Conservation (phyloP, 2,888 invertebrate genomes). For the Creontiades dilutus region DNA sequence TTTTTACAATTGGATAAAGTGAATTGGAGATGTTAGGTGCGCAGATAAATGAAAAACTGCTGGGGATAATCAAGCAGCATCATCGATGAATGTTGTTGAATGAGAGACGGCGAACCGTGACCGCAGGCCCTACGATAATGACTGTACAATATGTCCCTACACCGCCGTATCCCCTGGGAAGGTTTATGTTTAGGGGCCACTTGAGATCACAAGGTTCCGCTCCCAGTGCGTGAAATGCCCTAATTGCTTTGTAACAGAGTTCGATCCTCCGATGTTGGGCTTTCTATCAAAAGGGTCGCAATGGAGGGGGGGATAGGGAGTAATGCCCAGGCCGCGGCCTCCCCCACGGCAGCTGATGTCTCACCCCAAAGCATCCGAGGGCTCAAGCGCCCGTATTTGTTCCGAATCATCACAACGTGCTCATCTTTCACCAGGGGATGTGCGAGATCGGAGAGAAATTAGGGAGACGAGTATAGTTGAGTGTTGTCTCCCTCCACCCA, state of each 20-base stretch:
- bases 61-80: neutral
- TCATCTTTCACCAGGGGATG: constrained; percentile 40
- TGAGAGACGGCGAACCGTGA: constrained; percentile 10
- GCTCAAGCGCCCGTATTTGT: constrained; percentile 40
- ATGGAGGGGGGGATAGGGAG: neutral
- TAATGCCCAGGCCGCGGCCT: neutral
- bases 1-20: no score
- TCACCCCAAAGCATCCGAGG: constrained; percentile 38
- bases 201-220: constrained; percentile 55
- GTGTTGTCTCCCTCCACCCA: neutral
- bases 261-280: constrained; percentile 18
- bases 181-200: constrained; percentile 9
- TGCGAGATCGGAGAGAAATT: neutral
- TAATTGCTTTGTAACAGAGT: constrained; percentile 69
- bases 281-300: constrained; percentile 8
- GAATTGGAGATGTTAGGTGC: no score
- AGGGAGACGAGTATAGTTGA: constrained; percentile 25
- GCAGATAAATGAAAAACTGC: neutral
- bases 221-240: constrained; percentile 67
- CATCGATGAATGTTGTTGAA: constrained; percentile 24
- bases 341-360: constrained; percentile 13
- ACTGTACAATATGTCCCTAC: constrained; percentile 48
- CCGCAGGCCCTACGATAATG: constrained; percentile 47
- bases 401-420: constrained; percentile 65
- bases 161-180: neutral